These are phyloP conservation scores for Pongo abelii DNA, from an alignment of 2,113 vertebrate species.

Conservation along the genomic window DNA sequence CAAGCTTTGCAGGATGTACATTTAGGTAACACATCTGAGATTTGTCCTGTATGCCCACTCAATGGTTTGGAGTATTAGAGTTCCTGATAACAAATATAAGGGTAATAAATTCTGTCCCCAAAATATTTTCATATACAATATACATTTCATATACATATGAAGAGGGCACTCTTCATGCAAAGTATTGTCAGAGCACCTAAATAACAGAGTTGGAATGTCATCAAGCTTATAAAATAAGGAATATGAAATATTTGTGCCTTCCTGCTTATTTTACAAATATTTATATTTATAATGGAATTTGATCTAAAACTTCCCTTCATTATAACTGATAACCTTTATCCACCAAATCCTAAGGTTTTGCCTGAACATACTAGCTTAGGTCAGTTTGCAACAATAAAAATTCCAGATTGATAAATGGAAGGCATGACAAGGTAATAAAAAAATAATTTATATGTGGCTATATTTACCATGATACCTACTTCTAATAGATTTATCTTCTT, in stretches of 20 bases:
- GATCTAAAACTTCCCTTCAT: not conserved
- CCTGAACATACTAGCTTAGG: not conserved
- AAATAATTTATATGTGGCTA: not conserved
- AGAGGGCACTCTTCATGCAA: not conserved
- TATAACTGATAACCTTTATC: not conserved
- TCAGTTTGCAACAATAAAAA: constrained; percentile 34
- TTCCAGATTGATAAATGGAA: not conserved
- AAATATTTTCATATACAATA: not conserved
- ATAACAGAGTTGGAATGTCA: not conserved
- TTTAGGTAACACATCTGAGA: not conserved
- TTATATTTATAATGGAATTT: not conserved
- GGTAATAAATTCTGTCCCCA: not conserved
- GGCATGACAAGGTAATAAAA: not conserved
- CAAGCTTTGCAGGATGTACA: not conserved
- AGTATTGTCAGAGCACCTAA: not conserved
- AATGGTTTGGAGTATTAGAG: not conserved
- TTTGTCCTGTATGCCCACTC: not conserved
- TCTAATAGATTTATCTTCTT: not conserved
- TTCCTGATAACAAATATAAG: not conserved
- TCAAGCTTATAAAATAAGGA: not conserved
- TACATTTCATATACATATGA: no score
- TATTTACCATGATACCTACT: not conserved
- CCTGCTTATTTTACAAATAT: not conserved
- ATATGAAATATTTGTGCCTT: not conserved
- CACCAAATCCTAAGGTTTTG: not conserved